Conservation (phyloP, 2,888 invertebrate species). For the Endotricha flammealis region DNA sequence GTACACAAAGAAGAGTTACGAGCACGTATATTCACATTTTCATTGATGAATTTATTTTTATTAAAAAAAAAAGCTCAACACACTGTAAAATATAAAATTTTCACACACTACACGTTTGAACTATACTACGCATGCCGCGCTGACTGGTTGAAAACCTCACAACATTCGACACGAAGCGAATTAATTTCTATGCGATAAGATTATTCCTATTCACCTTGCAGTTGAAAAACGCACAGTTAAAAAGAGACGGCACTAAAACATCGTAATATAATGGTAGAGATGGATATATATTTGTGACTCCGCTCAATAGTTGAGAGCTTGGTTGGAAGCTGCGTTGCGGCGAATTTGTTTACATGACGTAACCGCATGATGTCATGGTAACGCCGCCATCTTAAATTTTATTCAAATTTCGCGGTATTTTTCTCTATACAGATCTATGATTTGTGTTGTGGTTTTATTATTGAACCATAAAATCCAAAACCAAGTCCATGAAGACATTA, state of each 20-base stretch:
- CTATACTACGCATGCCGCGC: conserved; percentile 33
- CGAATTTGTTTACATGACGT: conserved; percentile 51
- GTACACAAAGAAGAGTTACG: conserved; percentile 1
- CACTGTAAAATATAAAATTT: conserved; percentile 14
- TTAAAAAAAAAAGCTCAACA: conserved; percentile 14
- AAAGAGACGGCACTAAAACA: conserved; percentile 48
- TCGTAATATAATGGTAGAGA: conserved; percentile 32
- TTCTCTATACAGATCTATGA: conserved; percentile 7
- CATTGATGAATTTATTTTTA: conserved; percentile 36
- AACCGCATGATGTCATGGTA: conserved; percentile 67
- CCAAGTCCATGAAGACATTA: no score
- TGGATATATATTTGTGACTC: conserved; percentile 22
- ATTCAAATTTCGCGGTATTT: conserved; percentile 14
- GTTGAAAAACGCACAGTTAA: conserved; percentile 21
- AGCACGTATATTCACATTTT: conserved; percentile 37
- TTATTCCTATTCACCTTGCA: conserved; percentile 32
- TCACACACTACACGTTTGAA: conserved; percentile 23
- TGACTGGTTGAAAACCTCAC: no score
- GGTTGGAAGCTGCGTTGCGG: conserved; percentile 16
- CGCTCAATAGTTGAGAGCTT: no score
- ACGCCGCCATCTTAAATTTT: conserved; percentile 28
- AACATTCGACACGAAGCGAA: no score
- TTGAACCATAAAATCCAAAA: no score
- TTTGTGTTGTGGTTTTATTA: no score
- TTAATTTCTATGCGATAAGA: conserved; percentile 32